These are phyloP conservation scores for Alces alces DNA, from an alignment of 2,113 vertebrate genomes.

Conservation along the genomic window DNA sequence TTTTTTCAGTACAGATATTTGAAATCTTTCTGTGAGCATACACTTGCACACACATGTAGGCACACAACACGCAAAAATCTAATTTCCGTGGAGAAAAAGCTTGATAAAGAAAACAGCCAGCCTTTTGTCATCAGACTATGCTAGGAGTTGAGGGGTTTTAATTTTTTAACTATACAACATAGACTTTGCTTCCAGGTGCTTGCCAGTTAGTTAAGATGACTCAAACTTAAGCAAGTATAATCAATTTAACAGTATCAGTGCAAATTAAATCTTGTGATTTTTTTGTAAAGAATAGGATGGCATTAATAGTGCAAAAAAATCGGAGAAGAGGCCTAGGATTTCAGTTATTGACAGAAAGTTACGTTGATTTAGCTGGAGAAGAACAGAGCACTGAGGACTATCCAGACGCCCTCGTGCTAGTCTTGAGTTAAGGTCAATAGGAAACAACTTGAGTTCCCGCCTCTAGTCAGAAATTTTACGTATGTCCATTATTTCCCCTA, in stretches of 20 bases:
- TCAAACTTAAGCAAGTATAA: neutral
- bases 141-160: neutral
- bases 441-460: neutral
- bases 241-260: neutral
- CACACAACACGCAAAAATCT: neutral
- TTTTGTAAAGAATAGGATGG: neutral
- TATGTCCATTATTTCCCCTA: neutral
- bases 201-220: neutral
- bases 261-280: neutral
- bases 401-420: neutral
- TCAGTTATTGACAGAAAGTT: neutral
- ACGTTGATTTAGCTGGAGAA: neutral
- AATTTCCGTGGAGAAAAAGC: neutral
- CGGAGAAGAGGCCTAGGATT: neutral
- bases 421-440: neutral
- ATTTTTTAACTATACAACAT: neutral
- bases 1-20: neutral
- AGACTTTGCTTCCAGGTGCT: neutral
- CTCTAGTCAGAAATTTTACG: neutral
- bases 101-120: neutral
- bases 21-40: neutral
- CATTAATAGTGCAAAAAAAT: neutral
- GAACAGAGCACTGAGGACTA: neutral
- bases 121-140: neutral
- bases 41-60: fast-evolving